Evolutionary conservation across 1,140 invertebrate species (phyloP).

Genomic region (Ostrea edulis): DNA sequence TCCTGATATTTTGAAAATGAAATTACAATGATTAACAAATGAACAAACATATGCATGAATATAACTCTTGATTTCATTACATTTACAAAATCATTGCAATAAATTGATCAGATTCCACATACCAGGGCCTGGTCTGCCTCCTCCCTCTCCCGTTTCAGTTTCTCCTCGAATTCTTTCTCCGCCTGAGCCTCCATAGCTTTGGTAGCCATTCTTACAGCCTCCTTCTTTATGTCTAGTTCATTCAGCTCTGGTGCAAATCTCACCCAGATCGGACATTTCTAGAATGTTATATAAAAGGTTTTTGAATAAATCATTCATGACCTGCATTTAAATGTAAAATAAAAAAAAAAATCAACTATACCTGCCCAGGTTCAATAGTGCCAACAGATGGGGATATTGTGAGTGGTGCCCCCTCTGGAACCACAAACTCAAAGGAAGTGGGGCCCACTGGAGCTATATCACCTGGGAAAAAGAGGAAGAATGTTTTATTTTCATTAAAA

Average conservation of each 20-base stretch:
- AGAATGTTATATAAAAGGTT: constrained; percentile 41
- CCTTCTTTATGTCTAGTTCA: constrained; percentile 68
- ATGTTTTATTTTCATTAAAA: too few species aligned
- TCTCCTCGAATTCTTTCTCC: constrained; percentile 71
- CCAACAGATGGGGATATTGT: constrained; percentile 78
- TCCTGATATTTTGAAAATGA: too few species aligned
- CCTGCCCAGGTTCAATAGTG: constrained; percentile 77
- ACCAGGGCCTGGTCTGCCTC: constrained; percentile 69
- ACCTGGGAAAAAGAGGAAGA: constrained; percentile 60
- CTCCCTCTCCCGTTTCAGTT: constrained; percentile 65
- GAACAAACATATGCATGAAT: neutral
- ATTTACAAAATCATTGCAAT: constrained; percentile 7
- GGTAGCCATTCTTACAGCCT: constrained; percentile 72
- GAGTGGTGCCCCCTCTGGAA: constrained; percentile 75
- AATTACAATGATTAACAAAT: neutral
- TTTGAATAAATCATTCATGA: too few species aligned
- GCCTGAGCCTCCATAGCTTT: constrained; percentile 67
- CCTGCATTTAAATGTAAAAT: too few species aligned
- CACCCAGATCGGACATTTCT: constrained; percentile 73
- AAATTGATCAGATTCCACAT: constrained; percentile 20
- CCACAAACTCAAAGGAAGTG: constrained; percentile 79
- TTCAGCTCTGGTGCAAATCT: constrained; percentile 71
- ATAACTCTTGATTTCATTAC: neutral
- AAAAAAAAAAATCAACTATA: constrained; percentile 53
- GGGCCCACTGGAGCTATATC: constrained; percentile 78